Percentiles rank a stretch among this genome's conserved stretches.
Conservation (phyloP, 2,113 vertebrate genomes). For the Chitala chitala region DNA sequence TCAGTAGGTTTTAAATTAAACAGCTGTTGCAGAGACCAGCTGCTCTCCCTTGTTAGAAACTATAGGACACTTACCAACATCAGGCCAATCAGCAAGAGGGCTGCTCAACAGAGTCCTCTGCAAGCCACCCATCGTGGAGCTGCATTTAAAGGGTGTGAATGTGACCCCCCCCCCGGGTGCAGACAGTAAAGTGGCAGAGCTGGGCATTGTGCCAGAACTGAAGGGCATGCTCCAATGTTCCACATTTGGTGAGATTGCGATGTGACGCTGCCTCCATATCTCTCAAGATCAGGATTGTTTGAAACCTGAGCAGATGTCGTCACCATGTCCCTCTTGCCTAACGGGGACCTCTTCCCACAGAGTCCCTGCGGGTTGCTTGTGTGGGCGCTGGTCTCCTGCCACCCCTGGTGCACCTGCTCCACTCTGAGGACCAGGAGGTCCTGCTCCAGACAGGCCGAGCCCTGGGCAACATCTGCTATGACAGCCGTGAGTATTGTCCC, state of each 20-base stretch:
- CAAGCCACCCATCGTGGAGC: background rate
- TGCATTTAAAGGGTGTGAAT: background rate
- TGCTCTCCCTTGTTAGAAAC: conserved; percentile 46
- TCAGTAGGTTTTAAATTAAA: conserved; percentile 41
- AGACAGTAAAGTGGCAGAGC: background rate
- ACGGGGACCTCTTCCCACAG: too few relatives aligned
- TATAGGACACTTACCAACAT: conserved; percentile 40
- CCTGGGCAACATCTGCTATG: conserved; percentile 97
- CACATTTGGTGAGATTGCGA: too few relatives aligned
- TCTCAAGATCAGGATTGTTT: too few relatives aligned
- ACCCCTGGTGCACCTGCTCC: conserved; percentile 85
- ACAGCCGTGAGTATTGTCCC: conserved; percentile 85
- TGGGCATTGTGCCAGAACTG: background rate
- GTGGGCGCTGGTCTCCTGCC: conserved; percentile 89
- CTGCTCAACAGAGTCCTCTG: background rate
- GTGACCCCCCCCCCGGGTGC: background rate
- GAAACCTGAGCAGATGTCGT: too few relatives aligned
- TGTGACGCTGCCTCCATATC: too few relatives aligned
- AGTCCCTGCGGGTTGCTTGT: conserved; percentile 88
- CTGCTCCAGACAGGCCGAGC: conserved; percentile 93
- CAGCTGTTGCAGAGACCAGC: conserved; percentile 34
- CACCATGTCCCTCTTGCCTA: background rate
- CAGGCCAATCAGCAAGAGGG: background rate
- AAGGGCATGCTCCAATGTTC: too few relatives aligned
- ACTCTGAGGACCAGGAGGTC: conserved; percentile 88